A percentile compares a stretch with the other conserved stretches of the same genome.
phyloP scores from a whole-genome alignment of 2,888 invertebrate species.

The Drosophila aldrichi region DNA sequence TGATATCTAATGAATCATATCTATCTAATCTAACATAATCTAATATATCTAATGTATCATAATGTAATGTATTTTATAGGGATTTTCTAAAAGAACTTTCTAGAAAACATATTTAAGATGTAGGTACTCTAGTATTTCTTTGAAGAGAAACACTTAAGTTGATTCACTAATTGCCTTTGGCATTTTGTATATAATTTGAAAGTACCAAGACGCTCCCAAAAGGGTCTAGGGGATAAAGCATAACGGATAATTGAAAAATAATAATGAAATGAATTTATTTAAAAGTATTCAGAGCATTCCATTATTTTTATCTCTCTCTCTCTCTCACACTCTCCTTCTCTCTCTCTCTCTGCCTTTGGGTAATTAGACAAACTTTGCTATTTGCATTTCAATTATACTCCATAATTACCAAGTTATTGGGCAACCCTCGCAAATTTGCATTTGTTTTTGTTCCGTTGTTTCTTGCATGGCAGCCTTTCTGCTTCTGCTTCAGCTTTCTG shows the following conservation, averaged over 20 bases:
- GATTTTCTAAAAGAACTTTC: too few species aligned
- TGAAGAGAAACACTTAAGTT: background rate
- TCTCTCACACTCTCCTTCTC: too few species aligned
- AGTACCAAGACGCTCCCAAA: background rate
- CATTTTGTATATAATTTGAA: background rate
- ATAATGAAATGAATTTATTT: background rate
- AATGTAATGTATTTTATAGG: too few species aligned
- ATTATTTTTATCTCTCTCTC: background rate
- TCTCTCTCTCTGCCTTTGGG: background rate
- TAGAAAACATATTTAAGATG: background rate
- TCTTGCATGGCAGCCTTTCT: conserved; percentile 33
- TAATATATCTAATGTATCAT: too few species aligned
- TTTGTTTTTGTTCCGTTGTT: conserved; percentile 13
- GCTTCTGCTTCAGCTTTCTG: too few species aligned
- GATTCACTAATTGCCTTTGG: background rate
- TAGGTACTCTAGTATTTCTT: background rate
- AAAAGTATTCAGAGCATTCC: background rate
- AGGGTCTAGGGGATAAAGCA: background rate
- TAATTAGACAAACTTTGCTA: background rate
- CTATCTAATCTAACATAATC: too few species aligned
- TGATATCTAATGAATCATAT: too few species aligned
- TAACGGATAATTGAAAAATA: background rate
- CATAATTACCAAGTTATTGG: conserved; percentile 1
- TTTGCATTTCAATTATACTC: background rate
- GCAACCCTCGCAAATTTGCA: conserved; percentile 33